Evolutionary conservation across 2,113 vertebrate species (phyloP).

Genomic region (Tyto alba): DNA sequence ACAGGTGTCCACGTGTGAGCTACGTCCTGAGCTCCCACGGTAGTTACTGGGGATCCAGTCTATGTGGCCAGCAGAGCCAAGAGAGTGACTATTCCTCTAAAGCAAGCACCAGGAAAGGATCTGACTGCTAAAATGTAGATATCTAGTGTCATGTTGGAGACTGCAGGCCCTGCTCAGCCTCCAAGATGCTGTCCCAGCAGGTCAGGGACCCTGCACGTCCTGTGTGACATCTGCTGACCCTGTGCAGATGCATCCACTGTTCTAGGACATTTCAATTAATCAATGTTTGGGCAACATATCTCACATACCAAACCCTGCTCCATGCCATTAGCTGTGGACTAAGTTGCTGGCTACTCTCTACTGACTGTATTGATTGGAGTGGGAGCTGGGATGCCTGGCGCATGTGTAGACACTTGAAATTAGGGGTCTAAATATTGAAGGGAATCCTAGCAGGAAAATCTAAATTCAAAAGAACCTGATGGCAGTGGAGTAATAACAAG

Average conservation of each 20-base stretch:
- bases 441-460: background rate
- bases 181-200: background rate
- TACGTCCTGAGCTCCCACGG: background rate
- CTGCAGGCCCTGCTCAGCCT: background rate
- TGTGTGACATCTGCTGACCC: background rate
- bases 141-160: background rate
- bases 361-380: background rate
- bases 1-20: background rate
- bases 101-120: background rate
- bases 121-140: background rate
- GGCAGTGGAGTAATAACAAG: background rate
- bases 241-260: background rate
- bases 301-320: background rate
- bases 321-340: background rate
- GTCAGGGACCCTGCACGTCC: background rate
- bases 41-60: background rate
- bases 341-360: background rate
- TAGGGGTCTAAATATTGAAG: background rate
- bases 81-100: background rate
- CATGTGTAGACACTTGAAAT: background rate
- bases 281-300: background rate
- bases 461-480: background rate
- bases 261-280: background rate
- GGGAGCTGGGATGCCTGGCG: accelerated
- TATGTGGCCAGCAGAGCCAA: background rate